Percentiles rank a stretch among this genome's conserved stretches.
Conservation (phyloP, 2,797 vertebrate species). For the Pantherophis alleghaniensis region DNA sequence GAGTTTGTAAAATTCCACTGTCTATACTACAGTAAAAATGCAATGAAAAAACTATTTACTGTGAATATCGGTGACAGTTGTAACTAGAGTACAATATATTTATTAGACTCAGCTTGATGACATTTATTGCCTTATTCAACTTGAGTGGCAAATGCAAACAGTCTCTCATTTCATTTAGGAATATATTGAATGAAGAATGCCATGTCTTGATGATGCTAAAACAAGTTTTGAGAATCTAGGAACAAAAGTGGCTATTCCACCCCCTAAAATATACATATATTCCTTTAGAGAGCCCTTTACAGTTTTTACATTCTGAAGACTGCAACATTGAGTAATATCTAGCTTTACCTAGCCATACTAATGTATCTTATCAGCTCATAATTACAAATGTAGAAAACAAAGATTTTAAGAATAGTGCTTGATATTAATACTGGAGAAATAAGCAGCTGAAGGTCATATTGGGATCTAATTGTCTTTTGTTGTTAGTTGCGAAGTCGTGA, state of each 20-base stretch:
- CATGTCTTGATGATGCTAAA: background rate
- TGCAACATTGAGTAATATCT: slow-evolving; percentile 17
- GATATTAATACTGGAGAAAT: background rate
- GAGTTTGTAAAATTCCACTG: background rate
- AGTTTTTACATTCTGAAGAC: slow-evolving; percentile 33
- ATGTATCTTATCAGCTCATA: background rate
- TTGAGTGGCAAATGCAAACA: slow-evolving; percentile 15
- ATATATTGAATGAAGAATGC: background rate
- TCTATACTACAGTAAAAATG: slow-evolving; percentile 33
- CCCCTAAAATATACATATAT: background rate
- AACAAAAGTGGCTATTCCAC: background rate
- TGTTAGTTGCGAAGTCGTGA: no score
- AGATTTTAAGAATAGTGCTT: background rate
- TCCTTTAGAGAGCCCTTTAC: slow-evolving; percentile 26
- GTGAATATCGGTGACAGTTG: slow-evolving; percentile 29
- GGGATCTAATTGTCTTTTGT: background rate
- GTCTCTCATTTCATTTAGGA: slow-evolving; percentile 1
- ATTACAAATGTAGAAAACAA: slow-evolving; percentile 13
- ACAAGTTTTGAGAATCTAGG: background rate
- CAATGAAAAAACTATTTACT: slow-evolving; percentile 41
- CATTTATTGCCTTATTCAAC: slow-evolving; percentile 37
- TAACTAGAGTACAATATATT: slow-evolving; percentile 39
- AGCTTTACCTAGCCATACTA: slow-evolving; percentile 1
- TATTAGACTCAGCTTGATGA: slow-evolving; percentile 38
- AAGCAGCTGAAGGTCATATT: background rate